Evolutionary conservation across 2,797 vertebrate species (phyloP).

Genomic region (Bovichtus diacanthus): DNA sequence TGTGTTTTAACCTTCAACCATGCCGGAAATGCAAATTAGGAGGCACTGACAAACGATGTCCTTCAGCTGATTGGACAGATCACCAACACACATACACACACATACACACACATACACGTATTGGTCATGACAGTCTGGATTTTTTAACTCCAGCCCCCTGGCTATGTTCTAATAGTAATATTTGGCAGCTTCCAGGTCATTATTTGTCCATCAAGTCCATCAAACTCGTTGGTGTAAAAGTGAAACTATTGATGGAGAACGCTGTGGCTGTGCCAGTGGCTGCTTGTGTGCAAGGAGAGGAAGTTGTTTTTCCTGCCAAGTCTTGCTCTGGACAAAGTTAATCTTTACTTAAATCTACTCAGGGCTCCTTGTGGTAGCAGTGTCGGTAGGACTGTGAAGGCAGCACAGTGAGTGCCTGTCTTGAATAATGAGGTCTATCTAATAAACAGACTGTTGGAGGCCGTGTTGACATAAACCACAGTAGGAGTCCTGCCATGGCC

Average conservation of each 20-base stretch:
- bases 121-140: too few relatives aligned
- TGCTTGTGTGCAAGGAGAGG: constrained; percentile 17
- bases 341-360: constrained; percentile 69
- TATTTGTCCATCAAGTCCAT: constrained; percentile 23
- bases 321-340: constrained; percentile 56
- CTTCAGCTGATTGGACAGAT: constrained; percentile 9
- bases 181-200: constrained; percentile 43
- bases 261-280: constrained; percentile 39
- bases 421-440: constrained; percentile 81
- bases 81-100: too few relatives aligned
- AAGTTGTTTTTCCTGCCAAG: constrained; percentile 60
- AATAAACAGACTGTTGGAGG: constrained; percentile 75
- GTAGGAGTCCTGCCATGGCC: constrained; percentile 68
- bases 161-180: constrained; percentile 5
- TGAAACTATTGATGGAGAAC: constrained; percentile 29
- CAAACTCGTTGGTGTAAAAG: constrained; percentile 31
- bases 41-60: constrained; percentile 9
- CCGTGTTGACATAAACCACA: constrained; percentile 74
- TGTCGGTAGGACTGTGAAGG: constrained; percentile 46
- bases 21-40: neutral
- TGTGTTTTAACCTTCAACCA: too few relatives aligned
- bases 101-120: too few relatives aligned
- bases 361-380: constrained; percentile 61
- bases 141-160: constrained; percentile 30
- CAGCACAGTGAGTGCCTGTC: constrained; percentile 65